phyloP scores from a whole-genome alignment of 2,797 vertebrate genomes.

The Coilia nasus region DNA sequence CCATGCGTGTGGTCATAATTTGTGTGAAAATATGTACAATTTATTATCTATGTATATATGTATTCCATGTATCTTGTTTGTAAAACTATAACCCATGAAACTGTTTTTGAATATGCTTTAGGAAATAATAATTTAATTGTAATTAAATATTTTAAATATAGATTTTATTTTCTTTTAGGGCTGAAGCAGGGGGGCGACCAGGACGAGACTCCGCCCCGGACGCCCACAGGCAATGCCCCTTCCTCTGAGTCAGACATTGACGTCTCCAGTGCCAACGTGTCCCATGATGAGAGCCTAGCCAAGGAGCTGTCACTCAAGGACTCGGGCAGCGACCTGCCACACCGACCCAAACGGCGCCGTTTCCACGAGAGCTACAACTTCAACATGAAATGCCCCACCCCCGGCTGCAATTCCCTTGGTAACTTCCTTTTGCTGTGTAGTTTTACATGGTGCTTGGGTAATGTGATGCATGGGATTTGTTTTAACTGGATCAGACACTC shows the following conservation, averaged over 20 bases:
- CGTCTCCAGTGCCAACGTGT: conserved; percentile 88
- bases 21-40: neutral
- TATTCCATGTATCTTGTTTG: too few species aligned
- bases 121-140: too few species aligned
- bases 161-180: conserved; percentile 66
- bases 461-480: neutral
- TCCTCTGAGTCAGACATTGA: conserved; percentile 97
- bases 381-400: conserved; percentile 98
- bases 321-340: conserved; percentile 91
- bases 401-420: conserved; percentile 96
- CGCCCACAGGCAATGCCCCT: conserved; percentile 91
- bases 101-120: too few species aligned
- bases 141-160: too few species aligned
- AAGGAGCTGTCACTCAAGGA: conserved; percentile 96
- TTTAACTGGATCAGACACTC: neutral
- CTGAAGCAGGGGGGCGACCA: conserved; percentile 83
- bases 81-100: too few species aligned
- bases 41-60: too few species aligned
- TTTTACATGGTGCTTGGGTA: too few species aligned
- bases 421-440: conserved; percentile 29
- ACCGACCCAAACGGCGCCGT: conserved; percentile 92
- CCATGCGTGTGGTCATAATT: neutral
- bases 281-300: conserved; percentile 91
- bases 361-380: conserved; percentile 99
- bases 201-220: conserved; percentile 93